Conservation (phyloP, 2,888 invertebrate genomes). For the Mimachlamys varia region DNA sequence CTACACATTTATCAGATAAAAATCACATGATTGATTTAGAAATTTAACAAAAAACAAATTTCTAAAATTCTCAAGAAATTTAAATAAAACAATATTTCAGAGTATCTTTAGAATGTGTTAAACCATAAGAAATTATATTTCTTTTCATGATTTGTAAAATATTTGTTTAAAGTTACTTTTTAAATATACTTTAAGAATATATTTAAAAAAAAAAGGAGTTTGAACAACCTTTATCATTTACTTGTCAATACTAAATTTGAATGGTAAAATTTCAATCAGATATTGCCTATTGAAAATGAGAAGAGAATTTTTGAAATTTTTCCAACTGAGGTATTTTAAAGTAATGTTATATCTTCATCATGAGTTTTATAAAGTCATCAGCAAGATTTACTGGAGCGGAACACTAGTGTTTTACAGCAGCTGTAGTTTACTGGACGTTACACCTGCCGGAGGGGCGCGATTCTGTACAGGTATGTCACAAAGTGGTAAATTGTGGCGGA, state of each 20-base stretch:
- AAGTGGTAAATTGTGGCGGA: not conserved
- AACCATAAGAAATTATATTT: too few relatives aligned
- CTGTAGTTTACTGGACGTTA: constrained; percentile 8
- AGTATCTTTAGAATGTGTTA: too few relatives aligned
- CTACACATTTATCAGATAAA: too few relatives aligned
- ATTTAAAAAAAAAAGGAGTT: not conserved
- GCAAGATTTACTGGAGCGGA: not conserved
- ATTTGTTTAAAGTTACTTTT: not conserved
- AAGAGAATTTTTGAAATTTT: not conserved
- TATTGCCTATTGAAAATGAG: not conserved
- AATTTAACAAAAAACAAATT: not conserved
- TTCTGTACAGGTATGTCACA: not conserved
- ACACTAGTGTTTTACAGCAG: not conserved
- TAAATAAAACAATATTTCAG: too few relatives aligned
- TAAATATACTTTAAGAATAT: not conserved
- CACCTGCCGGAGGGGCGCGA: not conserved
- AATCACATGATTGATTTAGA: not conserved
- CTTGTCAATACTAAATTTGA: not conserved
- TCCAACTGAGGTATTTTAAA: not conserved
- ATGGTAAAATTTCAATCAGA: not conserved
- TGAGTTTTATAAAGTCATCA: not conserved
- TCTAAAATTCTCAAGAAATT: not conserved
- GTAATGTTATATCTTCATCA: not conserved
- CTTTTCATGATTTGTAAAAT: not conserved
- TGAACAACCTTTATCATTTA: not conserved